These are phyloP conservation scores for Ctenodactylus gundi DNA, from an alignment of 2,113 vertebrate genomes.

Conservation along the genomic window DNA sequence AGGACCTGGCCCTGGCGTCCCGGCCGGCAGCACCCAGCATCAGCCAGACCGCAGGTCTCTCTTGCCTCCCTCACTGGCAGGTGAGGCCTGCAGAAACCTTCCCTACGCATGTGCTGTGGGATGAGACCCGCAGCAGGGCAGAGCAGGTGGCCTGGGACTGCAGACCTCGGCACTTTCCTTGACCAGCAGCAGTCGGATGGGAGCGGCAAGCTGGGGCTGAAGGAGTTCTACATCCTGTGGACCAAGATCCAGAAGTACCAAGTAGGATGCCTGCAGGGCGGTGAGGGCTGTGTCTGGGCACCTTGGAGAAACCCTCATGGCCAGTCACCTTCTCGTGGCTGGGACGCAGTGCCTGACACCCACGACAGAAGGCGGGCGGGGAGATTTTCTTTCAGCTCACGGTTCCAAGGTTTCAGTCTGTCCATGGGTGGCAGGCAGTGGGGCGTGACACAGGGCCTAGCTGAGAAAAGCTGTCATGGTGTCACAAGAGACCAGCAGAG, in stretches of 20 bases:
- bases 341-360: too few species aligned
- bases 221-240: conserved; percentile 88
- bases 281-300: fast-evolving
- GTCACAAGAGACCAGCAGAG: too few species aligned
- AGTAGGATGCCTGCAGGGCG: conserved; percentile 55
- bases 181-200: conserved; percentile 81
- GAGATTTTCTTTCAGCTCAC: too few species aligned
- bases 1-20: neutral
- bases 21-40: neutral
- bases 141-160: too few species aligned
- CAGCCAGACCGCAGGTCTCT: neutral
- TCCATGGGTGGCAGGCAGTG: too few species aligned
- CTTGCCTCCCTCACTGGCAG: too few species aligned
- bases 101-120: fast-evolving
- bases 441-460: too few species aligned
- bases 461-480: too few species aligned
- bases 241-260: conserved; percentile 88
- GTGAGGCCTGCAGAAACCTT: fast-evolving
- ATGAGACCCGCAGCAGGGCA: neutral
- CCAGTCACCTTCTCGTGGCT: too few species aligned
- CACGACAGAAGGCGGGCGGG: too few species aligned
- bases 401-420: too few species aligned
- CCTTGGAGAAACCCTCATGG: too few species aligned
- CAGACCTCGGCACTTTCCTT: conserved; percentile 63
- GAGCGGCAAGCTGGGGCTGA: conserved; percentile 87